Evolutionary conservation across 2,797 vertebrate genomes (phyloP), one percentile per base, ranked within the genome.

Genomic region (Myiothlypis chrysogaster): DNA sequence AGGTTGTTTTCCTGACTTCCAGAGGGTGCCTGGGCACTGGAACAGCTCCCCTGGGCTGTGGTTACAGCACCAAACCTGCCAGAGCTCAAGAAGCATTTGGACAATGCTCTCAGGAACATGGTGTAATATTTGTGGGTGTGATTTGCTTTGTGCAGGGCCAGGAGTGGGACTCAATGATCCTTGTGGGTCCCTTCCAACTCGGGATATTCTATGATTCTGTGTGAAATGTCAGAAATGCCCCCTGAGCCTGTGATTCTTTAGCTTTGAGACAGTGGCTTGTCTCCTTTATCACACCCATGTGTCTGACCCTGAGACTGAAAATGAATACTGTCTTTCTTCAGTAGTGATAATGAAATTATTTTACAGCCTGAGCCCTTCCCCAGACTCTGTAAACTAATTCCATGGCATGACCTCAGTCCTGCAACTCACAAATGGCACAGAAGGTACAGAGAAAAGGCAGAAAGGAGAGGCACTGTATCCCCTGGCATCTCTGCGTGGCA

Each of bases 401-500:
- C 16, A 44, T 2, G 4, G 44, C 47, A 47, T 65, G 43, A 85
- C 57, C 50, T 80, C 68, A 66, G 43, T 46, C 41, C 66, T 69
- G 15, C 41, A 49, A 53, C 27, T 77, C 61, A 57, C 34, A 89
- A 91, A 93, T 46, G 69, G 57, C 72, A 93, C n/a, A 71, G 65
- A 87, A 91, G 89, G 71, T 85, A 57, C 3, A 0, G 82, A 77
- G 75, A 80, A 91, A 87, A 71, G 79, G 81, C 64, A 83, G 79
- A 96, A 89, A 68, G 87, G 57, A 57, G 76, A 80, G 76, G 82
- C 94, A 94, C 69, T 72, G 43, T 75, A 81, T 89, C 69, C 61
- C 76, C 89, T 96, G 94, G 94, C 95, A 96, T 95, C 81, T 84
- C 84, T 88, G 89, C 55, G 1, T 52, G 89, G 89, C 96, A 97